phyloP scores from a whole-genome alignment of 2,113 vertebrate genomes.

The Chiloscyllium plagiosum region DNA sequence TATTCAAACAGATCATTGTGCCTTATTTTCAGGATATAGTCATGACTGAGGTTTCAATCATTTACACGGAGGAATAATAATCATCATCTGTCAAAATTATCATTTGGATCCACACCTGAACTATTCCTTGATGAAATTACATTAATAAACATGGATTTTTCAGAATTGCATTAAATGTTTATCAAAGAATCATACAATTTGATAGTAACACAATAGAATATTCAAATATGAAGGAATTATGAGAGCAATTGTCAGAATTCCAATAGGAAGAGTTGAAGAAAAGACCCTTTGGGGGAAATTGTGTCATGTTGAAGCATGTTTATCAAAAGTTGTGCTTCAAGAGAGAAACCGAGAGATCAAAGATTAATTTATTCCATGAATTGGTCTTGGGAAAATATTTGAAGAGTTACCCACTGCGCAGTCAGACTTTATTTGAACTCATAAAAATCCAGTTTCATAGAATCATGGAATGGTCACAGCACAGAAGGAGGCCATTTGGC shows the following conservation, averaged over 20 bases:
- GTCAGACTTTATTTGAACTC: not conserved
- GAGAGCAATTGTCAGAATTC: not conserved
- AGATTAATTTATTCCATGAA: slow-evolving; percentile 10
- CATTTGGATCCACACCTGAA: not conserved
- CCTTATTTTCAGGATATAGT: not conserved
- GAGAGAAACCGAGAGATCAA: not conserved
- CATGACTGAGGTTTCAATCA: not conserved
- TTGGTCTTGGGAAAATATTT: slow-evolving; percentile 1
- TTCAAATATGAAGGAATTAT: not conserved
- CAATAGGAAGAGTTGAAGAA: not conserved
- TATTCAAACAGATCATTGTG: not conserved
- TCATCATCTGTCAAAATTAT: not conserved
- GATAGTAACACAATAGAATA: not conserved
- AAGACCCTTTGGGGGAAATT: not conserved
- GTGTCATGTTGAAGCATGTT: not conserved
- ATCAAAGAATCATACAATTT: not conserved
- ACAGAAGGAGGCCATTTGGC: too few relatives aligned
- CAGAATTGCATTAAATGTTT: not conserved
- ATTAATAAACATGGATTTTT: not conserved
- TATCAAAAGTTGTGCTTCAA: not conserved
- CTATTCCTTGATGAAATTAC: not conserved
- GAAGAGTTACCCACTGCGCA: not conserved
- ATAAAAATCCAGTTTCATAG: not conserved
- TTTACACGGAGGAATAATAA: not conserved
- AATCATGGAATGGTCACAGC: not conserved